Conservation (phyloP, 2,113 vertebrate genomes). For the Microcebus ravelobensis region DNA sequence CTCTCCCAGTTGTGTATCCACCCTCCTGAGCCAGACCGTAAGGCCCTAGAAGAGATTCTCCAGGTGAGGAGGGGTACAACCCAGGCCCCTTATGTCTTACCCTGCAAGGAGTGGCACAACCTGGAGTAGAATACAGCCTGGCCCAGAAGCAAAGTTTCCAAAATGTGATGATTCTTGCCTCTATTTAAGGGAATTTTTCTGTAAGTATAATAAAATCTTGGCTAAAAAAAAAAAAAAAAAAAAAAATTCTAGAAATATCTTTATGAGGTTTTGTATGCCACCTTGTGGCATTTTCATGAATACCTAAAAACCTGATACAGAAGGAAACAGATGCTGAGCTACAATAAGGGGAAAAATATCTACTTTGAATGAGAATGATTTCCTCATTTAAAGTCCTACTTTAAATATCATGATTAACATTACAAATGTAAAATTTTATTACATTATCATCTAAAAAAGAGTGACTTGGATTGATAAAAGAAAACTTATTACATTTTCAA, state of each 20-base stretch:
- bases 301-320: background rate
- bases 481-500: background rate
- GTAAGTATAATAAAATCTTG: background rate
- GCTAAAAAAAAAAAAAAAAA: background rate
- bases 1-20: background rate
- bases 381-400: conserved; percentile 21
- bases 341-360: background rate
- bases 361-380: conserved; percentile 19
- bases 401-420: background rate
- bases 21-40: background rate
- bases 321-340: conserved; percentile 9
- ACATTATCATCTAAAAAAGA: background rate
- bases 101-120: background rate
- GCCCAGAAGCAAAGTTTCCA: background rate
- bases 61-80: background rate
- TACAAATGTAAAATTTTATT: conserved; percentile 7
- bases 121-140: background rate
- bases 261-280: conserved; percentile 43
- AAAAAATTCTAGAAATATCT: background rate
- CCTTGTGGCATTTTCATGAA: conserved; percentile 57
- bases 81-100: background rate
- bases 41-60: background rate
- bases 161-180: background rate
- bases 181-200: background rate
- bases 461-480: conserved; percentile 8